Evolutionary conservation across 30 jellyfish, hydroid and myxozoan species (phyloP), one percentile per base, ranked within the genome.

Genomic region (Haliclystus octoradiatus): DNA sequence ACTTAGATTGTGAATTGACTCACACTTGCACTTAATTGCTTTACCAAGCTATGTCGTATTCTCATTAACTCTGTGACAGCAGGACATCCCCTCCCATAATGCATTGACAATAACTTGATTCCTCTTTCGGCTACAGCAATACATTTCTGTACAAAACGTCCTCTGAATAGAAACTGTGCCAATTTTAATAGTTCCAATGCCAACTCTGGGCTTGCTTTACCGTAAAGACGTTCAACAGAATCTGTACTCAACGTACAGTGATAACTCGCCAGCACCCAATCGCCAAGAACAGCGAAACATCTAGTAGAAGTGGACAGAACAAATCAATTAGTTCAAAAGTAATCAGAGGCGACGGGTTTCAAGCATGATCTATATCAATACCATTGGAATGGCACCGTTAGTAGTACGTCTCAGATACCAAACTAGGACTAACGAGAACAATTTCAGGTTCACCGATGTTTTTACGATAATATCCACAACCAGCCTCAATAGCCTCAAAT

Each of bases 221-320:
- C 93, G 62, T 63, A 73, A 33, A 64, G 93, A 9, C 70, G 75
- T 52, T 79, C 93, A 23, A 79, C 77, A 0, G 84, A 47, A 46
- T 79, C 93, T 26, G 70, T 49, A 50, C 63, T 79, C 78, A 70
- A 72, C 33, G 82, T 70, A 79, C 93, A 79, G 63, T 79, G 82
- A 65, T 79, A 79, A 12, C 82, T 51, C 12, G 84, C 93, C 14
- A 79, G 66, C 1, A 61, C 93, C 93, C 93, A 79, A 51, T 79
- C 93, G 27, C 84, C 76, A 62, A 79, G 75, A 53, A 71, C 93
- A 22, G 73, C 93, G 62, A 65, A 79, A 32, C 93, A 79, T 63
- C 93, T 79, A 25, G 12, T n/a, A 28, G 0, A 49, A 22, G 9
- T 12, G 23, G 9, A 57, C 9, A 5, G 32, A 57, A 26, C 12